These are phyloP conservation scores for Rhingia rostrata DNA, from an alignment of 2,888 invertebrate species.

Conservation along the genomic window DNA sequence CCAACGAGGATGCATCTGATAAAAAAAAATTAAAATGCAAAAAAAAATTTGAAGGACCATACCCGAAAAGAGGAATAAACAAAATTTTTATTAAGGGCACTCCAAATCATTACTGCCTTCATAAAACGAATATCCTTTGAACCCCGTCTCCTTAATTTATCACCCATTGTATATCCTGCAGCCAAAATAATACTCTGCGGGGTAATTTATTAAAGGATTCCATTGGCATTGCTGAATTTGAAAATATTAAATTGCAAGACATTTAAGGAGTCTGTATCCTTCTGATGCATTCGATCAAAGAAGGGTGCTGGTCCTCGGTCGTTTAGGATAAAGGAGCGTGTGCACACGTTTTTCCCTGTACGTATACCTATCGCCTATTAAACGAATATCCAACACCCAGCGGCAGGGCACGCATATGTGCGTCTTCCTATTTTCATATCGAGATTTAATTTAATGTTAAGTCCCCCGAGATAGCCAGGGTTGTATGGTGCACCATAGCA, in stretches of 20 bases:
- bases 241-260: conserved; percentile 47
- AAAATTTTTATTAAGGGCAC: conserved; percentile 18
- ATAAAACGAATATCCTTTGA: conserved; percentile 36
- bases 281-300: background rate
- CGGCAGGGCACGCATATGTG: conserved; percentile 59
- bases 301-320: conserved; percentile 54
- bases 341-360: conserved; percentile 2
- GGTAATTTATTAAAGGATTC: conserved; percentile 70
- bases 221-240: conserved; percentile 66
- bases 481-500: background rate
- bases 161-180: conserved; percentile 41
- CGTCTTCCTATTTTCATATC: conserved; percentile 47
- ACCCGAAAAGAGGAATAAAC: conserved; percentile 18
- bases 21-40: conserved; percentile 17
- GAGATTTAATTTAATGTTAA: conserved; percentile 72
- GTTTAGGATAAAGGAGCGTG: conserved; percentile 20
- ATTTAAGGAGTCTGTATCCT: conserved; percentile 36
- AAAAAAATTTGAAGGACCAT: conserved; percentile 49
- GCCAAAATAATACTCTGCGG: conserved; percentile 37
- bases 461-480: conserved; percentile 54
- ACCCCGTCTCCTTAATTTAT: conserved; percentile 43
- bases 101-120: conserved; percentile 66
- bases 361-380: conserved; percentile 59
- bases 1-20: conserved; percentile 2
- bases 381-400: conserved; percentile 69